phyloP scores from a whole-genome alignment of 2,888 invertebrate species.

The Melieria crassipennis region DNA sequence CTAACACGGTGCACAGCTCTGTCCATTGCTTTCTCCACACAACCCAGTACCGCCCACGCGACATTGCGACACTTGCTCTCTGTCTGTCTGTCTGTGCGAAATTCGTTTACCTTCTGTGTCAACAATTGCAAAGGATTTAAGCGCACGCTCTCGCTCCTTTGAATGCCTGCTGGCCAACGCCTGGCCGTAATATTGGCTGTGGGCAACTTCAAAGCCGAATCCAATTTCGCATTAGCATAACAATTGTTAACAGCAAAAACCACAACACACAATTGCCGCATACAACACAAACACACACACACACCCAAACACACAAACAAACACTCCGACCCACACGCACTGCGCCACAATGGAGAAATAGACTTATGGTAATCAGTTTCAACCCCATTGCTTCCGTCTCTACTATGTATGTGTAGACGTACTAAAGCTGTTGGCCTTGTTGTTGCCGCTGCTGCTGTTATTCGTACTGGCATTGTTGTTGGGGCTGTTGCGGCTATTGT shows the following conservation, averaged over 20 bases:
- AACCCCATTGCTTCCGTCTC: constrained; percentile 22
- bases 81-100: not conserved
- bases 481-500: constrained; percentile 17
- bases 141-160: not conserved
- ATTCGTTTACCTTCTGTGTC: constrained; percentile 41
- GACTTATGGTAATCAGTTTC: constrained; percentile 34
- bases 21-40: no score
- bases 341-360: not conserved
- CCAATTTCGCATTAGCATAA: constrained; percentile 52
- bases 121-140: constrained; percentile 44
- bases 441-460: constrained; percentile 19
- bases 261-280: constrained; percentile 24
- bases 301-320: not conserved
- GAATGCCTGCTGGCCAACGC: not conserved
- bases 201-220: constrained; percentile 28
- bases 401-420: constrained; percentile 3
- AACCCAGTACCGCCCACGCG: no score
- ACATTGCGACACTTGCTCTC: no score
- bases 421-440: constrained; percentile 21
- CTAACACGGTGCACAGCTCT: no score
- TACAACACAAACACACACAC: constrained; percentile 8
- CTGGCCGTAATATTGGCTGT: not conserved
- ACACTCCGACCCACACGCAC: not conserved
- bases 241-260: constrained; percentile 49
- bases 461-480: constrained; percentile 12